Conservation (phyloP, 2,888 invertebrate genomes). For the Apoda limacodes region DNA sequence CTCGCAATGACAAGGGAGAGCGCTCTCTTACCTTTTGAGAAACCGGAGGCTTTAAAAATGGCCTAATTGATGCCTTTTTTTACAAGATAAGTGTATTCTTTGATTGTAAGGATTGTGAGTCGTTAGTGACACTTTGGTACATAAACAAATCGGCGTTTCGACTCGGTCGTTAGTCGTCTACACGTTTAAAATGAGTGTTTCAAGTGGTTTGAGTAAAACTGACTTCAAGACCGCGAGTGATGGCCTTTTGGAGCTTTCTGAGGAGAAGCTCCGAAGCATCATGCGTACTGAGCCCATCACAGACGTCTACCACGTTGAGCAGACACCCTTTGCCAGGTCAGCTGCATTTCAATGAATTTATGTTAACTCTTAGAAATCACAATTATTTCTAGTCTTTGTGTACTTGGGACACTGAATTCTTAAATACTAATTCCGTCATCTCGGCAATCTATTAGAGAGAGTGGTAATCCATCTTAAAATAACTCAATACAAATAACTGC, state of each 20-base stretch:
- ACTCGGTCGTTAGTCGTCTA: constrained; percentile 57
- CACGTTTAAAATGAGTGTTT: constrained; percentile 67
- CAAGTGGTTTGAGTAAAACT: constrained; percentile 65
- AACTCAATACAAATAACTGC: no score
- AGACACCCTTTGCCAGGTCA: constrained; percentile 88
- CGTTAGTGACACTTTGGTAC: constrained; percentile 55
- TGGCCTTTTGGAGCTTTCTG: constrained; percentile 79
- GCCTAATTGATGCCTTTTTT: constrained; percentile 57
- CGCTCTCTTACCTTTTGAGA: constrained; percentile 64
- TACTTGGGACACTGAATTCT: no score
- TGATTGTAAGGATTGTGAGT: constrained; percentile 62
- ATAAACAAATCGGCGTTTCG: constrained; percentile 31
- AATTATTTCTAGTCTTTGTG: no score
- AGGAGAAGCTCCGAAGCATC: constrained; percentile 75
- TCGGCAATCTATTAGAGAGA: no score
- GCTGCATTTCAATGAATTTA: no score
- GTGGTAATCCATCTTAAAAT: no score
- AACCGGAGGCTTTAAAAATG: constrained; percentile 66
- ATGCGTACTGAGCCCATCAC: constrained; percentile 80
- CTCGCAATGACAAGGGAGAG: constrained; percentile 69
- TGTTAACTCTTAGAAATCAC: no score
- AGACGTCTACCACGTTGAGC: constrained; percentile 83
- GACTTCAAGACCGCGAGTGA: constrained; percentile 73
- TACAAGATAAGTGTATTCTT: constrained; percentile 62
- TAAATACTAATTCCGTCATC: no score